Evolutionary conservation across 2,113 vertebrate genomes (phyloP), one percentile per base, ranked within the genome.

Genomic region (Muntiacus reevesi): DNA sequence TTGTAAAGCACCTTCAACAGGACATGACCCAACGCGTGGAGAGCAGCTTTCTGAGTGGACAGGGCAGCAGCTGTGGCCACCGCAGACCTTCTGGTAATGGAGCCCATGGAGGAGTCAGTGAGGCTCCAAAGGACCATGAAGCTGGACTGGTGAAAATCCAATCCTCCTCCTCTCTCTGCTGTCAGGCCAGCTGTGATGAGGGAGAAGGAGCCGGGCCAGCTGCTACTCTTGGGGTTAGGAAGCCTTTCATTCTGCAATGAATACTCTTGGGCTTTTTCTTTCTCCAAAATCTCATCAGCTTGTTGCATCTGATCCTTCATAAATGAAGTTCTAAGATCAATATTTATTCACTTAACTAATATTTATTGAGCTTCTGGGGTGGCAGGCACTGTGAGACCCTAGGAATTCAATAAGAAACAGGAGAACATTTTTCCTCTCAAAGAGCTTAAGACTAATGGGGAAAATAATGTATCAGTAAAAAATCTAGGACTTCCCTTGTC

Each of bases 301-400:
- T 52, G 4, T 52, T 30, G 27, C 19, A 16, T 14, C 40, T 60
- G 50, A 12, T 88, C n/a, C 33, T 79, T 21, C 54, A 36, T 1
- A 81, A 47, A 2, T 17, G 45, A 81, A 67, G 23, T 78, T 93
- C 28, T 57, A 71, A 91, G 52, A 50, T 59, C 74, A 89, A 4
- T 43, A 89, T 83, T 74, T 78, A 64, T 82, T 55, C 57, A n/a
- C 55, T 62, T 30, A 64, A 59, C 7, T 82, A 84, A 94, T 88
- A 86, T 71, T 59, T 78, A 86, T 30, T 79, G 71, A 84, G 6
- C 13, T 93, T 91, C n/a, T 87, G 60, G n/a, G 19, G 10, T 47
- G 79, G 2, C 25, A 52, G 52, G 11, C 11, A 27, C 7, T 82
- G 7, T 62, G 60, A 93, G 25, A 86, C 21, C 3, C 33, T 54